Percentiles rank a stretch among this genome's conserved stretches.
Conservation (phyloP, 2,113 vertebrate species). For the Aptenodytes patagonicus region DNA sequence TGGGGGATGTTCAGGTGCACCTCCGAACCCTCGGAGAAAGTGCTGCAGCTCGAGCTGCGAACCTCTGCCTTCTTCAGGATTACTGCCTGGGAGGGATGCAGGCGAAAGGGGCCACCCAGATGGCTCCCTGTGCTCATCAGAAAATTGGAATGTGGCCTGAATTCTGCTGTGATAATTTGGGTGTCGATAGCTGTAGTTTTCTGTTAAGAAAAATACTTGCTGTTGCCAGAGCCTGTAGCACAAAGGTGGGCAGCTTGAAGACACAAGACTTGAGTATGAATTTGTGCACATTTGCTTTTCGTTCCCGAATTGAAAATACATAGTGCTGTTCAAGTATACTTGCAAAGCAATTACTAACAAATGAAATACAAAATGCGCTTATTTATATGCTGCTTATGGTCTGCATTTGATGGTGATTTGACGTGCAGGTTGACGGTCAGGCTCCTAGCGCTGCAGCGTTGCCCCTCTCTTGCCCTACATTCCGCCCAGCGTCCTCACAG, state of each 20-base stretch:
- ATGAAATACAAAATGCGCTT: fast-evolving
- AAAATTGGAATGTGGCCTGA: fast-evolving
- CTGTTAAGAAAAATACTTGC: fast-evolving
- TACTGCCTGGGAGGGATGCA: fast-evolving
- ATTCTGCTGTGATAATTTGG: fast-evolving
- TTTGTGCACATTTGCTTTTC: neutral
- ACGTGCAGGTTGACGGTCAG: fast-evolving
- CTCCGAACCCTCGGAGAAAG: neutral
- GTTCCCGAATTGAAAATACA: fast-evolving
- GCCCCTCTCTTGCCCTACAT: constrained; percentile 35
- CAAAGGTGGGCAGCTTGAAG: neutral
- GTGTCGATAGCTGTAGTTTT: fast-evolving
- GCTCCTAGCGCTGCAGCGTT: neutral
- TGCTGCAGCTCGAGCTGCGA: neutral
- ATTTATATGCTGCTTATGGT: fast-evolving
- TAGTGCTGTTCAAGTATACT: neutral
- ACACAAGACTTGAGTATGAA: fast-evolving
- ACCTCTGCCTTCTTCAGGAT: neutral
- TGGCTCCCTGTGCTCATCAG: neutral
- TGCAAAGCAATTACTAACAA: neutral
- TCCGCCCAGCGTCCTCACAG: neutral
- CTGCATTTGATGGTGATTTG: neutral
- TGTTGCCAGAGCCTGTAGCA: neutral
- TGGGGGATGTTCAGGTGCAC: neutral
- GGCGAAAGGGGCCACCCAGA: fast-evolving